Evolutionary conservation across 2,888 invertebrate genomes (phyloP), one percentile per base, ranked within the genome.

Genomic region (Capitulum mitella): DNA sequence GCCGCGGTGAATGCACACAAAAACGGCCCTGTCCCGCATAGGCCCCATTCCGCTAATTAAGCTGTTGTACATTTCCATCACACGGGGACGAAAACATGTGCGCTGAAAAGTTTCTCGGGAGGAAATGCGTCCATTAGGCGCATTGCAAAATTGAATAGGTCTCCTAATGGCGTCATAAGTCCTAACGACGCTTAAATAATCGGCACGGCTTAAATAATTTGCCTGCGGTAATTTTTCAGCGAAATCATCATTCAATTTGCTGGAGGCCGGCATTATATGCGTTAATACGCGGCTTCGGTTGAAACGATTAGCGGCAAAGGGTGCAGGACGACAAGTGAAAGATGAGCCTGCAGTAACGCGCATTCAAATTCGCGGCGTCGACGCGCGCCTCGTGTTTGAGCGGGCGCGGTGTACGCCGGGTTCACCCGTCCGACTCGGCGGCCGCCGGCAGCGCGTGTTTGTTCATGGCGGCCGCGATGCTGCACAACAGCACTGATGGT

Each of bases 191-290:
- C 37, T 40, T 37, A 29, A 37, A 70, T 40, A 70, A 70, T 70
- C 70, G 70, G 40, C 70, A 37, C 1, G 37, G 26, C 26, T 70
- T 70, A 29, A 70, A 40, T 70, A 70, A 70, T 70, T 40, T 12
- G 70, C 70, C 40, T 70, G 22, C 37, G 26, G 40, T 14, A 37
- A 70, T 40, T 40, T 70, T 70, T 40, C 70, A 70, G 22, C 40
- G 70, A 37, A 70, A 70, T 37, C 37, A 40, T 70, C 70, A 70
- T 70, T 70, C 70, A 70, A 70, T 70, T 70, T 70, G 40, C 26
- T 26, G 40, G 26, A 34, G 70, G 70, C 26, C 40, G 37, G 40
- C 40, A 37, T 70, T 40, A 70, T 40, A 12, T 40, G 70, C 70
- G 37, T 40, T 40, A 70, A 70, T 70, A 26, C 12, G 40, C 70